phyloP scores from a whole-genome alignment of 2,113 vertebrate species.

The Accipiter cooperii region DNA sequence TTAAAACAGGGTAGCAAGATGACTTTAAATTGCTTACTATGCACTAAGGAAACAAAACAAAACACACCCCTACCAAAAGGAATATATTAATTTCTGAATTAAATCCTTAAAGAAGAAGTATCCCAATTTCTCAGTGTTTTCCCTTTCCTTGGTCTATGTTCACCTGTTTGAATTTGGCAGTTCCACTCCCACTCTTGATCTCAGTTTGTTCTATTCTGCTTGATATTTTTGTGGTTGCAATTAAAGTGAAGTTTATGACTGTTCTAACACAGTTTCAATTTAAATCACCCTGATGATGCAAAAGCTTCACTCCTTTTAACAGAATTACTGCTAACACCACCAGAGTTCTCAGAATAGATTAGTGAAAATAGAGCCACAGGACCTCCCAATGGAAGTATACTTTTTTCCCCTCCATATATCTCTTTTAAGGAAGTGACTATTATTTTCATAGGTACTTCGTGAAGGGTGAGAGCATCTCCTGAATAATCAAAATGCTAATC shows the following conservation, averaged over 20 bases:
- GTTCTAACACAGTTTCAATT: not conserved
- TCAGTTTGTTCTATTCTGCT: not conserved
- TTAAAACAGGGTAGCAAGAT: not conserved
- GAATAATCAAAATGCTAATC: not conserved
- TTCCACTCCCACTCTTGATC: not conserved
- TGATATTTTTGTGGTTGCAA: not conserved
- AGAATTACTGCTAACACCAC: not conserved
- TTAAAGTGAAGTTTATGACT: conserved; percentile 19
- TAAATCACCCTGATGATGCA: not conserved
- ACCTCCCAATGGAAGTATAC: not conserved
- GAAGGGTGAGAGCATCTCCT: not conserved
- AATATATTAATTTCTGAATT: not conserved
- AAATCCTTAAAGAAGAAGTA: not conserved
- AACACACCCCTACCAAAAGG: not conserved
- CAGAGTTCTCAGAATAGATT: not conserved
- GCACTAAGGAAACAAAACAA: not conserved
- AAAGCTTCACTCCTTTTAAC: not conserved
- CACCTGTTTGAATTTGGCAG: not conserved
- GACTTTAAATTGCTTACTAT: not conserved
- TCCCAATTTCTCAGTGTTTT: not conserved
- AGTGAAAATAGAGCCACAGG: not conserved
- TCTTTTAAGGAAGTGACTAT: not conserved
- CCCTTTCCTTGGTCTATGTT: not conserved
- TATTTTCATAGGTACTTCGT: not conserved
- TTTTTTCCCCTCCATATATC: not conserved